Conservation (phyloP, 2,797 vertebrate genomes). For the Peromyscus melanophrys region DNA sequence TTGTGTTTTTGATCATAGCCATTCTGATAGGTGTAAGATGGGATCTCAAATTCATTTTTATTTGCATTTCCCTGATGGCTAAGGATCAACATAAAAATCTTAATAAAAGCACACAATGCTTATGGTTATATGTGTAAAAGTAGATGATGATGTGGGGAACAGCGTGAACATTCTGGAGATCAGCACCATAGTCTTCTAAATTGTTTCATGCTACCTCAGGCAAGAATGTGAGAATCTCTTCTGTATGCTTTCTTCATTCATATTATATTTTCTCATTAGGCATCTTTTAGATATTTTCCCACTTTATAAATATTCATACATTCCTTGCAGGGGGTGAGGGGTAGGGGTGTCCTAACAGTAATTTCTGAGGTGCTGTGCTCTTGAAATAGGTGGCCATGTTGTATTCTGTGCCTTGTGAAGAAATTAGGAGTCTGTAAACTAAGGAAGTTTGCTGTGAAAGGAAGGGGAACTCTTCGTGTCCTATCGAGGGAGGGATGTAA, state of each 20-base stretch:
- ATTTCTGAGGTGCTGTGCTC: neutral
- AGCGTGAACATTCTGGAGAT: neutral
- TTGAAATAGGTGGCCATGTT: neutral
- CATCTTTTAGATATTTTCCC: neutral
- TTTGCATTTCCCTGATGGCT: neutral
- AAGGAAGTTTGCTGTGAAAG: neutral
- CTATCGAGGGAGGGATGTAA: neutral
- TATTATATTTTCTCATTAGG: neutral
- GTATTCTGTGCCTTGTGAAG: slow-evolving; percentile 1
- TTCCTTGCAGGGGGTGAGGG: neutral
- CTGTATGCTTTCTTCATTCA: neutral
- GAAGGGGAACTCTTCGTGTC: neutral
- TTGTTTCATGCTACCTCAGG: neutral
- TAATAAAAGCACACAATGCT: neutral
- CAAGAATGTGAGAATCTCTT: neutral
- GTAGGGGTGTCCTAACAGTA: neutral
- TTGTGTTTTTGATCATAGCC: neutral
- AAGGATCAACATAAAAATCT: neutral
- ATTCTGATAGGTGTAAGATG: neutral
- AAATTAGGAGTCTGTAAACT: neutral
- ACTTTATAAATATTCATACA: neutral
- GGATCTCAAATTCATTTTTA: neutral
- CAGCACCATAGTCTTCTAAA: neutral
- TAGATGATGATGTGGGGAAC: neutral
- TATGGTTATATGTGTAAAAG: neutral